phyloP scores from a whole-genome alignment of 2,113 vertebrate species.

The Chrysochloris asiatica region DNA sequence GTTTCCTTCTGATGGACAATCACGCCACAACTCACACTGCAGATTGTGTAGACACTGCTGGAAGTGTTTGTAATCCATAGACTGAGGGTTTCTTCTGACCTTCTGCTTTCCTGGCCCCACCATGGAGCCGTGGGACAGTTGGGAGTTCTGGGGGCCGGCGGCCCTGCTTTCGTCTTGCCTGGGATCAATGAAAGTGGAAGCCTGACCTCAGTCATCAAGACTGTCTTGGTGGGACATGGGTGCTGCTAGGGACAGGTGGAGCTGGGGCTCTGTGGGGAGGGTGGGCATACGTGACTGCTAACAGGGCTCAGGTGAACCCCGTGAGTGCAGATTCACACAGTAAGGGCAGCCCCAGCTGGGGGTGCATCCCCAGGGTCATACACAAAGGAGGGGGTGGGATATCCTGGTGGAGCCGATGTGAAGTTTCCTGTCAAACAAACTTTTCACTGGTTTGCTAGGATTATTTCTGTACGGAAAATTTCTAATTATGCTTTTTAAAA shows the following conservation, averaged over 20 bases:
- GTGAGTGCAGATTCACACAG: no score
- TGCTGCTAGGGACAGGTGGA: neutral
- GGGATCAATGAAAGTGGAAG: no score
- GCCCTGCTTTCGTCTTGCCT: no score
- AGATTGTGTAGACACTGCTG: conserved; percentile 77
- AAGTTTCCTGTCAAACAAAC: conserved; percentile 84
- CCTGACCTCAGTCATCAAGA: no score
- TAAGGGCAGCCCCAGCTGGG: no score
- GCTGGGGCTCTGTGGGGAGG: neutral
- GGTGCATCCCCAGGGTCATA: conserved; percentile 54
- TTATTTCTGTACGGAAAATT: conserved; percentile 90
- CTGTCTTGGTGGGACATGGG: neutral
- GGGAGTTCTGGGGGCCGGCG: neutral
- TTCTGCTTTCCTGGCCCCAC: conserved; percentile 65
- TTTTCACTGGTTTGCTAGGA: conserved; percentile 88
- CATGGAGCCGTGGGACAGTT: neutral
- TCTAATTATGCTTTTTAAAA: conserved; percentile 91
- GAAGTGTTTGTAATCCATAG: conserved; percentile 78
- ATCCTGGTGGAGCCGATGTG: conserved; percentile 84
- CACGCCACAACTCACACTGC: conserved; percentile 78
- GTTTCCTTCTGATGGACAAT: conserved; percentile 81
- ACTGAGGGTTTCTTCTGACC: conserved; percentile 72
- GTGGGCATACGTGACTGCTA: neutral
- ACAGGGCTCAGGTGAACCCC: no score
- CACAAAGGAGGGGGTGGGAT: conserved; percentile 55